These are phyloP conservation scores for Tipula helvola DNA, from an alignment of 2,888 invertebrate genomes.

Conservation along the genomic window DNA sequence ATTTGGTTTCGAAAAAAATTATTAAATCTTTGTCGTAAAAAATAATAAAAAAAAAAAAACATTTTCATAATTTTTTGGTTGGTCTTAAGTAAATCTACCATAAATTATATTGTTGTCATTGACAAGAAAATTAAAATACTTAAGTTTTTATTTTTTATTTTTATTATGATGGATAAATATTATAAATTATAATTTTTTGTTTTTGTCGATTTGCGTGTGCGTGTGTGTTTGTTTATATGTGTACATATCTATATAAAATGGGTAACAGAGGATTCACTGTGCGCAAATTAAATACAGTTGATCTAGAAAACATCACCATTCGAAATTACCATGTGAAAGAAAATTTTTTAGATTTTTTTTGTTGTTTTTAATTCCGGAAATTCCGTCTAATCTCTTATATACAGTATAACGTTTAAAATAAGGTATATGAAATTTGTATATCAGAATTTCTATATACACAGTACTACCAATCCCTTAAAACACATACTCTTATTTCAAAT, in stretches of 20 bases:
- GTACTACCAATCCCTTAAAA: background rate
- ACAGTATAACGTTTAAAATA: background rate
- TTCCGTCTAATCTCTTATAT: background rate
- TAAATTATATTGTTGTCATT: constrained; percentile 8
- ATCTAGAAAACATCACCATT: background rate
- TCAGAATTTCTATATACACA: background rate
- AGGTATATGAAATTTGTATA: background rate
- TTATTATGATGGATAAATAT: background rate
- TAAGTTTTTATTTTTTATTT: background rate
- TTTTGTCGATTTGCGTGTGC: no score
- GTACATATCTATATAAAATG: background rate
- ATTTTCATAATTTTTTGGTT: constrained; percentile 4
- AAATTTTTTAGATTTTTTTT: background rate
- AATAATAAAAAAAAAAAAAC: background rate
- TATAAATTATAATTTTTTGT: background rate
- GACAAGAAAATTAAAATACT: constrained; percentile 7
- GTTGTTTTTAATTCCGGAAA: background rate
- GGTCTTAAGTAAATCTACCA: constrained; percentile 8
- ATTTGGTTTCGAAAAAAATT: background rate
- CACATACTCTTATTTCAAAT: background rate
- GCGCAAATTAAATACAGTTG: background rate
- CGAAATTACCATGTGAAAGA: background rate
- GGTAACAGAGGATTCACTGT: background rate
- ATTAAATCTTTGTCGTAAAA: constrained; percentile 8
- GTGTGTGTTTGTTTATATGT: no score